Evolutionary conservation across 2,797 vertebrate genomes (phyloP).

Genomic region (Coracias cyanogaster): DNA sequence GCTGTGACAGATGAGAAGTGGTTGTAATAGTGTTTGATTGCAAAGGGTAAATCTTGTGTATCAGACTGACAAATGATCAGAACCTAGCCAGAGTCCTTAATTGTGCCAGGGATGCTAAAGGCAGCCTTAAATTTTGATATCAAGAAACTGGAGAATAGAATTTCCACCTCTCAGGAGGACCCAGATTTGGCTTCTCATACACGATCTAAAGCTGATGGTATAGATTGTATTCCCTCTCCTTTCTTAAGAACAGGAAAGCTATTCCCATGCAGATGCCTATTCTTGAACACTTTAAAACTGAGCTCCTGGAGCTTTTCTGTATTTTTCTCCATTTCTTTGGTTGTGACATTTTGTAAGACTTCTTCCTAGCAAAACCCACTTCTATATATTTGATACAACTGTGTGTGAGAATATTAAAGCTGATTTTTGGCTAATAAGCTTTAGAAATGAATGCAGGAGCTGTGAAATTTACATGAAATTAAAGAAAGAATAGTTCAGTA

Average conservation of each 20-base stretch:
- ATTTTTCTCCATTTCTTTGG: background rate
- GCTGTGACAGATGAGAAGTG: slow-evolving; percentile 11
- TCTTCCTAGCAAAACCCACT: background rate
- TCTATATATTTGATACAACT: slow-evolving; percentile 10
- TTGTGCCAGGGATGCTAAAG: background rate
- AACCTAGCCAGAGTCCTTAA: background rate
- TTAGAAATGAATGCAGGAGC: slow-evolving; percentile 72
- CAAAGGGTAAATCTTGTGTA: slow-evolving; percentile 10
- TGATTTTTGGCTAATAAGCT: slow-evolving; percentile 73
- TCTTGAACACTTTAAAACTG: background rate
- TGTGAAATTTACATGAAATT: slow-evolving; percentile 81
- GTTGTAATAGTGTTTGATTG: slow-evolving; percentile 28
- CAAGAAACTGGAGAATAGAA: background rate
- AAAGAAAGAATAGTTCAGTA: slow-evolving; percentile 75
- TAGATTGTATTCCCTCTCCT: background rate
- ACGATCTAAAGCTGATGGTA: background rate
- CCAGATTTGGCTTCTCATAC: background rate
- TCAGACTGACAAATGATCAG: background rate
- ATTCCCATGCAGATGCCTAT: background rate
- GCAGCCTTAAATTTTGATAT: background rate
- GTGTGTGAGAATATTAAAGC: slow-evolving; percentile 40
- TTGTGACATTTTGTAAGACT: background rate
- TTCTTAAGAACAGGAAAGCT: background rate
- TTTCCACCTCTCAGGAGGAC: background rate
- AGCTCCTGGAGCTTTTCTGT: background rate